Evolutionary conservation across 2,888 invertebrate genomes (phyloP).

Genomic region (Merodon equestris): DNA sequence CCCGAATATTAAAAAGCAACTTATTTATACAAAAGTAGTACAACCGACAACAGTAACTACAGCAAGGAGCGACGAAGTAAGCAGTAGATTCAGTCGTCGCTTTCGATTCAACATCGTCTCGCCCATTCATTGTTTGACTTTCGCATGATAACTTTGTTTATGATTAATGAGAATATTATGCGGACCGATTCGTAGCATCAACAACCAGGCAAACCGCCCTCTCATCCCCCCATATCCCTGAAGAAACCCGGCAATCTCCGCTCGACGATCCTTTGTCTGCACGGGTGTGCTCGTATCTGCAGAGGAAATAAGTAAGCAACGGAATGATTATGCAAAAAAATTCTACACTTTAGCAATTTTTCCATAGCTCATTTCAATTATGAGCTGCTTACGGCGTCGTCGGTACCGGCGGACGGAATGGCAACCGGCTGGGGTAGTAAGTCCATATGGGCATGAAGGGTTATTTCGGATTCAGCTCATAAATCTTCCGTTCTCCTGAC

Average conservation of each 20-base stretch:
- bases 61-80: conserved; percentile 5
- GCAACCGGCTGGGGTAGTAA: conserved; percentile 8
- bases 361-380: conserved; percentile 66
- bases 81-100: conserved; percentile 11
- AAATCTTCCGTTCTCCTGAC: conserved; percentile 17
- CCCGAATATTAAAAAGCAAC: conserved; percentile 50
- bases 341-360: conserved; percentile 66
- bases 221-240: no score
- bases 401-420: conserved; percentile 14
- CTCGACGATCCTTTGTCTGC: conserved; percentile 34
- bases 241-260: no score
- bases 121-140: conserved; percentile 69
- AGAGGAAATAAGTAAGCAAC: conserved; percentile 61
- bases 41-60: conserved; percentile 1
- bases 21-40: conserved; percentile 50
- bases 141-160: conserved; percentile 69
- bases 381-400: conserved; percentile 39
- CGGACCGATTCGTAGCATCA: conserved; percentile 64
- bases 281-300: conserved; percentile 31
- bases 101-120: conserved; percentile 61
- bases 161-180: conserved; percentile 69
- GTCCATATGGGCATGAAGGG: conserved; percentile 68
- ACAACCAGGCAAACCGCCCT: conserved; percentile 34
- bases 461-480: conserved; percentile 67
- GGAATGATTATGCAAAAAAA: conserved; percentile 68